phyloP scores from a whole-genome alignment of 2,888 invertebrate species.

The Aspidapion aeneum region DNA sequence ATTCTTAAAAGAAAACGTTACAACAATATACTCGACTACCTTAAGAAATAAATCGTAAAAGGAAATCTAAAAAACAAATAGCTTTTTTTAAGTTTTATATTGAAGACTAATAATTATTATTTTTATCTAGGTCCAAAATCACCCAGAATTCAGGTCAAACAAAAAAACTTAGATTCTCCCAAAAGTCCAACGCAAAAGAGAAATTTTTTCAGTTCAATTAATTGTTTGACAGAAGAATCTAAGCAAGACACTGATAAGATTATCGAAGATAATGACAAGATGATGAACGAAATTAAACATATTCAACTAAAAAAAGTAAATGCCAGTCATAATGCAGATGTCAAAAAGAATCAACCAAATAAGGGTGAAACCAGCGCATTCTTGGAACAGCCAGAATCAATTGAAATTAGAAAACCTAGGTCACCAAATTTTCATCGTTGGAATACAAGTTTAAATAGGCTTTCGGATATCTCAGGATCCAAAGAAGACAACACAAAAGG shows the following conservation, averaged over 20 bases:
- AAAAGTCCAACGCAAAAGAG: constrained; percentile 19
- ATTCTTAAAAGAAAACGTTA: too few species aligned
- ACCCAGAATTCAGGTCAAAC: not conserved
- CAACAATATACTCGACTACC: too few species aligned
- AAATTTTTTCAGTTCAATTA: constrained; percentile 21
- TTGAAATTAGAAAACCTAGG: not conserved
- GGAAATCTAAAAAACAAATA: too few species aligned
- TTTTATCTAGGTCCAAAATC: not conserved
- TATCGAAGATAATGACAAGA: not conserved
- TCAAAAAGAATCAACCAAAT: too few species aligned
- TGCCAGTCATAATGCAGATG: not conserved
- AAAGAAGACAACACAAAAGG: not conserved
- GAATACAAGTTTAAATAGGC: not conserved
- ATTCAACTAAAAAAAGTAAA: not conserved
- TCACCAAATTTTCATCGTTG: not conserved
- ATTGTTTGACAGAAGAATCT: not conserved
- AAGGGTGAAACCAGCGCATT: too few species aligned
- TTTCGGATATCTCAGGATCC: not conserved
- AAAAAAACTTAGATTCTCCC: constrained; percentile 6
- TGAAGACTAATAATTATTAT: too few species aligned
- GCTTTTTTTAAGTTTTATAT: too few species aligned
- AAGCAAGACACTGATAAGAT: not conserved
- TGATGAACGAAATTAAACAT: not conserved
- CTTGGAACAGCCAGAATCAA: not conserved
- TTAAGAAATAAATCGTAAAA: too few species aligned